Conservation (phyloP, 1,140 invertebrate genomes). For the Dreissena rostriformis region DNA sequence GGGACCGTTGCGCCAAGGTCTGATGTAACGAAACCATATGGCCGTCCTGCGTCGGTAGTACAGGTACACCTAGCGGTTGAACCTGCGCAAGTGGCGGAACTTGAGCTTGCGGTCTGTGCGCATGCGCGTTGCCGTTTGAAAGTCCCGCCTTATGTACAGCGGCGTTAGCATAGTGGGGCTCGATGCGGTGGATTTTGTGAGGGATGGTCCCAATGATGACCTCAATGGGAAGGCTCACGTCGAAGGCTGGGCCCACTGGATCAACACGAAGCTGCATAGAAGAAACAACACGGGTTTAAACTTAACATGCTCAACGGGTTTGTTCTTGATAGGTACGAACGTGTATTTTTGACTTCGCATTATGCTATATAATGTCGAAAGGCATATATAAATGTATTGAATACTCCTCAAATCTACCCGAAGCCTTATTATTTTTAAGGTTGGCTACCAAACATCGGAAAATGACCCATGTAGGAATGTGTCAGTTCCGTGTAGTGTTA, state of each 20-base stretch:
- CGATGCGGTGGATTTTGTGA: constrained; percentile 2
- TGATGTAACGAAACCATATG: constrained; percentile 11
- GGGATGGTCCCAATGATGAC: constrained; percentile 74
- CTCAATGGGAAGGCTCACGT: constrained; percentile 71
- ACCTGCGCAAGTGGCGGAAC: neutral
- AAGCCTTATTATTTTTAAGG: too few relatives aligned
- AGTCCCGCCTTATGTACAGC: neutral
- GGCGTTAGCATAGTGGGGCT: constrained; percentile 36
- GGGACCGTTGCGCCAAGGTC: constrained; percentile 4
- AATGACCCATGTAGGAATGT: too few relatives aligned
- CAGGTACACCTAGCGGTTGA: constrained; percentile 36
- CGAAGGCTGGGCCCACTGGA: constrained; percentile 74
- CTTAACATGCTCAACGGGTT: too few relatives aligned
- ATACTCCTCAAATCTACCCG: too few relatives aligned
- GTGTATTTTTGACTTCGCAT: too few relatives aligned
- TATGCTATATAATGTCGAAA: too few relatives aligned
- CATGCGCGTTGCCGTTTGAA: neutral
- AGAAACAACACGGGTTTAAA: too few relatives aligned
- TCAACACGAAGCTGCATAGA: constrained; percentile 69
- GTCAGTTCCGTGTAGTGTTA: too few relatives aligned
- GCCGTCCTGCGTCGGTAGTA: constrained; percentile 25
- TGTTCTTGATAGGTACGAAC: too few relatives aligned
- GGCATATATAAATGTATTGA: too few relatives aligned
- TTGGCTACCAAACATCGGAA: too few relatives aligned
- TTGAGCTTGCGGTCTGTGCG: neutral